Conservation (phyloP, 1,140 invertebrate genomes). For the Platorchestia sp. region DNA sequence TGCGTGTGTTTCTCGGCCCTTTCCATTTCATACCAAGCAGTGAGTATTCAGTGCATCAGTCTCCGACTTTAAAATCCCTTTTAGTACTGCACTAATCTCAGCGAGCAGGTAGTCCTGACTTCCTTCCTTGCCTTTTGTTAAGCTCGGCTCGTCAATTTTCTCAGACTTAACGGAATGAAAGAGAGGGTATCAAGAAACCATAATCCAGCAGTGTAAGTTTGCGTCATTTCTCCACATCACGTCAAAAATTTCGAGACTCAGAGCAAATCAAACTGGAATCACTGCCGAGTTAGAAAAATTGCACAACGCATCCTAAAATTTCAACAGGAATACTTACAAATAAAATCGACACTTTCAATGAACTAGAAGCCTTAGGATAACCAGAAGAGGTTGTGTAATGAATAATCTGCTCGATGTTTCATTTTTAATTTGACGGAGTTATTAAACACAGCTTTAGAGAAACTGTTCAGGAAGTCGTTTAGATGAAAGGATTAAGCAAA, state of each 20-base stretch:
- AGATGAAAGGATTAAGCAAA: conserved; percentile 49
- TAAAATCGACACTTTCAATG: neutral
- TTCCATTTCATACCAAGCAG: neutral
- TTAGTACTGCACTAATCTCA: neutral
- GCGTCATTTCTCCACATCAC: neutral
- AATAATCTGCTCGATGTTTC: neutral
- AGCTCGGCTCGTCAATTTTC: neutral
- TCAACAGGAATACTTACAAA: no score
- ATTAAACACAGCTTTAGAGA: conserved; percentile 15
- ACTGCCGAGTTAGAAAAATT: no score
- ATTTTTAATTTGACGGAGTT: conserved; percentile 26
- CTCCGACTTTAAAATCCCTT: neutral
- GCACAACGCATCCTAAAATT: no score
- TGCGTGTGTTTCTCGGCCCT: neutral
- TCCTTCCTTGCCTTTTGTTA: neutral
- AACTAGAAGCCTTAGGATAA: neutral
- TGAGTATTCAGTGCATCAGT: neutral
- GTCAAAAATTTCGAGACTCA: neutral
- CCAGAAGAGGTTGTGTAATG: neutral
- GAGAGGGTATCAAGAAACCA: neutral
- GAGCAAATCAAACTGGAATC: neutral
- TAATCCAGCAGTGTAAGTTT: neutral
- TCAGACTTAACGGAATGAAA: neutral
- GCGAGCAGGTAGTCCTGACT: neutral
- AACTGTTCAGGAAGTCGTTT: conserved; percentile 38